Evolutionary conservation across 2,113 vertebrate species (phyloP), one percentile per base, ranked within the genome.

Genomic region (Aptenodytes forsteri): DNA sequence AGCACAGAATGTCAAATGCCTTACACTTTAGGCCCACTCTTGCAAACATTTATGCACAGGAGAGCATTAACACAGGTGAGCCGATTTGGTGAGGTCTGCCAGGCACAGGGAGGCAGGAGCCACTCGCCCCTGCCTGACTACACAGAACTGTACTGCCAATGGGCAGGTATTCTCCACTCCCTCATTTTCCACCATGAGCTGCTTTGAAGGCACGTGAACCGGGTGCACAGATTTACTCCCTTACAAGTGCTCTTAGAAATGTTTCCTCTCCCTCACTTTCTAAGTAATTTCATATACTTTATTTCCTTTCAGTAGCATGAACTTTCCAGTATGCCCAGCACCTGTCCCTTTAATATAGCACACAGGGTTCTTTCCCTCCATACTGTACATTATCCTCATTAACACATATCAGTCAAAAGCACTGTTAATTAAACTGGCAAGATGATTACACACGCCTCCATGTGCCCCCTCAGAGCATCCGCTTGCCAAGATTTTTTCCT

Each of bases 361-460:
- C 93, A 89, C 87, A 90, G 86, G 97, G 93, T 97, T 97, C 94
- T 92, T 97, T 95, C 67, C 96, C 86, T 98, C 94, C 91, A 97
- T 97, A 97, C 95, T 97, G 97, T 97, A 97, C 94, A 97, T 97
- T 97, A 97, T 97, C 97, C 97, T 98, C 96, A 95, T 98, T 98
- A 97, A 94, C 97, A 96, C 94, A 88, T 97, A 96, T 96, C 97
- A 97, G 94, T 97, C 98, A 98, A 94, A 95, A 96, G 91, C 75
- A 87, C 95, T 93, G 93, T 97, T 95, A 93, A 92, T 90, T 92
- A 87, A 94, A 88, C 93, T 93, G 95, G 94, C 90, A 95, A 92
- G 94, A 94, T 96, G 90, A 97, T 95, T 96, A 91, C 87, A 97
- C 77, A 94, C 95, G 95, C 93, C 79, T 95, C 97, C 95, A 97